Evolutionary conservation across 2,888 invertebrate genomes (phyloP).

Genomic region (Amphipoea lucens): DNA sequence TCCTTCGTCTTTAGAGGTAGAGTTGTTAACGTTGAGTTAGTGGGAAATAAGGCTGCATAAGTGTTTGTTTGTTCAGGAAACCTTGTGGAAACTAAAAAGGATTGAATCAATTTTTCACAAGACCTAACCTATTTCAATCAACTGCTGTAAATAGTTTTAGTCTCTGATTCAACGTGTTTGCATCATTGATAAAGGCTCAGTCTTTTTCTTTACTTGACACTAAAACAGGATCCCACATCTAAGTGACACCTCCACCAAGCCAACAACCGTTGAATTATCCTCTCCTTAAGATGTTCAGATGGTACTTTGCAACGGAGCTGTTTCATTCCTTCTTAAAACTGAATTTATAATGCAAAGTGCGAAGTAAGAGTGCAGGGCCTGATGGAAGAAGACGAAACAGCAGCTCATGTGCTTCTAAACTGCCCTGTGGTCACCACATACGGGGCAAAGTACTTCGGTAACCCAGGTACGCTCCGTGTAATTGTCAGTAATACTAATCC

Average conservation of each 20-base stretch:
- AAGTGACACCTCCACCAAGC: background rate
- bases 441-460: too few species aligned
- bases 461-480: too few species aligned
- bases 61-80: slow-evolving; percentile 74
- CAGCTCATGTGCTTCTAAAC: too few species aligned
- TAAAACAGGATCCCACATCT: background rate
- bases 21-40: slow-evolving; percentile 62
- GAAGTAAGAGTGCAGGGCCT: slow-evolving; percentile 13
- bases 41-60: slow-evolving; percentile 62
- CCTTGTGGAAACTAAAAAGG: slow-evolving; percentile 69
- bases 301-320: slow-evolving; percentile 31
- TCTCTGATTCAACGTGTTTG: background rate
- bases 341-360: slow-evolving; percentile 64
- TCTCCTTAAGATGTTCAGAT: slow-evolving; percentile 16
- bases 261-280: slow-evolving; percentile 18
- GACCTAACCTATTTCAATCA: slow-evolving; percentile 11
- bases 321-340: slow-evolving; percentile 61
- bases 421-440: too few species aligned
- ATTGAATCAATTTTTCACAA: slow-evolving; percentile 70
- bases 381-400: too few species aligned
- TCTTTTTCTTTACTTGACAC: background rate
- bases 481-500: too few species aligned
- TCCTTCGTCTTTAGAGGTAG: slow-evolving; percentile 9
- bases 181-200: background rate
- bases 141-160: slow-evolving; percentile 7